Conservation (phyloP, 2,113 vertebrate genomes). For the Anolis carolinensis region DNA sequence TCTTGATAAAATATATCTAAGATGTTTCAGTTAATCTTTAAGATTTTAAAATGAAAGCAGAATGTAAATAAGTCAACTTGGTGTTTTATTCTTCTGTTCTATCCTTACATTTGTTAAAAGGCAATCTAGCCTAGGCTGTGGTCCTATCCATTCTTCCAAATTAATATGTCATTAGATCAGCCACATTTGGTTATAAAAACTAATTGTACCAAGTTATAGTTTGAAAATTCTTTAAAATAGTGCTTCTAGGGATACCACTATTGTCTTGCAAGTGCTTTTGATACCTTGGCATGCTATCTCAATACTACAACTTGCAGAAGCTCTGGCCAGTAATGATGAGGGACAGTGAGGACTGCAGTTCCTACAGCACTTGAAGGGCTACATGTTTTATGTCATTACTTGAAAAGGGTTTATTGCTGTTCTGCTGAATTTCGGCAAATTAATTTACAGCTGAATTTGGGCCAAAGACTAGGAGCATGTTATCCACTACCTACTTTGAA, state of each 20-base stretch:
- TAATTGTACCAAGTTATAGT: background rate
- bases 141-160: background rate
- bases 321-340: background rate
- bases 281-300: background rate
- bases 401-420: too few relatives aligned
- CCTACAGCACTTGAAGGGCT: background rate
- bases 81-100: background rate
- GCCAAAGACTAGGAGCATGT: too few relatives aligned
- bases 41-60: conserved; percentile 21
- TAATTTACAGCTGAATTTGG: too few relatives aligned
- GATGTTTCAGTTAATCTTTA: background rate
- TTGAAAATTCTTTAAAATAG: background rate
- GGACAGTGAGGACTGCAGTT: background rate
- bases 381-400: background rate
- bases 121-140: background rate
- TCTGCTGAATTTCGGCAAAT: too few relatives aligned
- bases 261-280: background rate
- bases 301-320: background rate
- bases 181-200: background rate
- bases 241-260: background rate
- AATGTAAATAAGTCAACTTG: conserved; percentile 1
- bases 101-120: background rate
- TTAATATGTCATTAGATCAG: too few relatives aligned
- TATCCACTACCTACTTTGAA: background rate
- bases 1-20: background rate